Conservation (phyloP, 2,888 invertebrate genomes). For the Cheilosia variabilis region DNA sequence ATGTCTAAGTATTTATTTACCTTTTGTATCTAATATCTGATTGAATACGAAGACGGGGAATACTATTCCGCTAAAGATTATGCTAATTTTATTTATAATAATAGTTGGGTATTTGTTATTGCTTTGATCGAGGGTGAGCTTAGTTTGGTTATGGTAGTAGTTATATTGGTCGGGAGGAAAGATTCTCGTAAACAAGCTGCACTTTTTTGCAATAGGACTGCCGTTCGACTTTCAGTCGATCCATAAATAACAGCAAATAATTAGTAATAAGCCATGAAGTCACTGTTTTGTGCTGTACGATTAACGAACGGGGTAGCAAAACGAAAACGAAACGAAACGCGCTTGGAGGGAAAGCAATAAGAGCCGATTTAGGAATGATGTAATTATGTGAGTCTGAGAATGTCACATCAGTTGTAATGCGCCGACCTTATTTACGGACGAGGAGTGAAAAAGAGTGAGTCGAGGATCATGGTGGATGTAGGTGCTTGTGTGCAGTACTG, state of each 20-base stretch:
- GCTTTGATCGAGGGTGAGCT: background rate
- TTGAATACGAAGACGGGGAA: background rate
- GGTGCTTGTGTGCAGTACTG: background rate
- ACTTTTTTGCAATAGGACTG: conserved; percentile 21
- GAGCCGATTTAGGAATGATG: conserved; percentile 19
- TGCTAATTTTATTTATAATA: conserved; percentile 2
- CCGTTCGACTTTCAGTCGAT: conserved; percentile 17
- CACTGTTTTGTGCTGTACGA: background rate
- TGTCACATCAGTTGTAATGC: background rate
- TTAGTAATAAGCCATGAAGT: conserved; percentile 28
- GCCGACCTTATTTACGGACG: background rate
- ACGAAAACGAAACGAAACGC: conserved; percentile 8
- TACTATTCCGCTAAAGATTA: background rate
- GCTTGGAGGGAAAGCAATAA: conserved; percentile 9
- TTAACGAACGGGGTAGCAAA: background rate
- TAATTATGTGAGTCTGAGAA: conserved; percentile 12
- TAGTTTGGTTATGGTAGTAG: background rate
- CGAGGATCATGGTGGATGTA: background rate
- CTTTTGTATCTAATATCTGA: background rate
- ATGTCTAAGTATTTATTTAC: conserved; percentile 25
- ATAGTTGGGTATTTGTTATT: background rate
- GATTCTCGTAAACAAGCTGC: background rate
- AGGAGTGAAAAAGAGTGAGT: background rate
- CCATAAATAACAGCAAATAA: conserved; percentile 37
- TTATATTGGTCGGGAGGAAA: background rate